Evolutionary conservation across 2,113 vertebrate genomes (phyloP), one percentile per base, ranked within the genome.

Genomic region (Embiotoca jacksoni): DNA sequence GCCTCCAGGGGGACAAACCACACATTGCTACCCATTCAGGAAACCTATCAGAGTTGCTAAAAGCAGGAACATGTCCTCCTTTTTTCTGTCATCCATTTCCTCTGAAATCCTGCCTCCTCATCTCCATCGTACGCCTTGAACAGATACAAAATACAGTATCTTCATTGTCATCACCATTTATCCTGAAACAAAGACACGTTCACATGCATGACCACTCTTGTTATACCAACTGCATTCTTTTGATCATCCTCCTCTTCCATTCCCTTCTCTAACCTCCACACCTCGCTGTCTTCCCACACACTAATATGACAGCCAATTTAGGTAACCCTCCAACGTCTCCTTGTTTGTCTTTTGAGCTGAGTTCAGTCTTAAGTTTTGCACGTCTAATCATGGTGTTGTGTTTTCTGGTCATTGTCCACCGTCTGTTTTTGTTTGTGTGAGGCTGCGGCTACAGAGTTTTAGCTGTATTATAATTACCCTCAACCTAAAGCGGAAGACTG

Each of bases 221-320:
- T 78, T 68, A 33, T 31, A 50, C 50, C 49, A 54, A 59, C 47
- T 57, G 52, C 64, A 62, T 10, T 75, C 39, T 69, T 78, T 58
- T 66, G 68, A 63, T 74, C 67, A 71, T 83, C 54, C 8, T 85
- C 74, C 74, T 72, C 73, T 75, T 72, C 50, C 78, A 67, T 80
- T 84, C 44, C 35, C 39, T 69, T 80, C 67, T 83, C 72, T 87
- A 84, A 84, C 73, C 72, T 75, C 50, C 62, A 83, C 77, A 62
- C 33, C 23, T 79, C 33, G n/a, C 74, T 71, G 69, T 82, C 71
- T 69, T 64, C 49, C 59, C 54, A 77, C 71, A 81, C 78, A 84
- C 82, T 84, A 88, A 88, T 82, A 81, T 82, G 75, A 80, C 75
- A 83, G 75, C 74, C 77, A 74, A 41, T 85, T 80, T 86, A 61